Conservation (phyloP, 2,113 vertebrate genomes). For the Pyxicephalus adspersus region DNA sequence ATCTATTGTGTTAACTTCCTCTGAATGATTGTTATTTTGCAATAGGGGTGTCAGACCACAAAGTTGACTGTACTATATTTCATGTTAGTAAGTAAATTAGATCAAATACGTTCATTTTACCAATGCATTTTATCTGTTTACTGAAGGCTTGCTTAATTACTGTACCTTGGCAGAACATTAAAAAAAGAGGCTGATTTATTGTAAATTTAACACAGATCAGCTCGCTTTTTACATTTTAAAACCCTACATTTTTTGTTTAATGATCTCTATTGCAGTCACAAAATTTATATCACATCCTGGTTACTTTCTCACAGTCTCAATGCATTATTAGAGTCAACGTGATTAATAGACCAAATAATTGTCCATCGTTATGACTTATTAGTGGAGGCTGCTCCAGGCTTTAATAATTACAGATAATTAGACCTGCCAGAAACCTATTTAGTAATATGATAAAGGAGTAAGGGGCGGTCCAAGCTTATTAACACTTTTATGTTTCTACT, state of each 20-base stretch:
- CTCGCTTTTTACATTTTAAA: neutral
- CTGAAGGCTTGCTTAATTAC: neutral
- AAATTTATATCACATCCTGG: constrained; percentile 3
- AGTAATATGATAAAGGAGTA: constrained; percentile 46
- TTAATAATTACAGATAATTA: constrained; percentile 57
- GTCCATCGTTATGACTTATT: constrained; percentile 52
- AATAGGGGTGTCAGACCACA: too few relatives aligned
- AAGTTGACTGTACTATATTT: too few relatives aligned
- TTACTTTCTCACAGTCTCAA: constrained; percentile 28
- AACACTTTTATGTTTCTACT: neutral
- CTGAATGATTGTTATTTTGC: too few relatives aligned
- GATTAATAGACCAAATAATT: constrained; percentile 57
- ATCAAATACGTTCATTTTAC: too few relatives aligned
- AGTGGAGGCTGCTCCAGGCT: constrained; percentile 31
- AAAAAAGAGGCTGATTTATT: neutral
- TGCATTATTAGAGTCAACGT: constrained; percentile 38
- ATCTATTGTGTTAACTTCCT: too few relatives aligned
- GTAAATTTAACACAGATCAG: neutral
- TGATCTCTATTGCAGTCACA: constrained; percentile 12
- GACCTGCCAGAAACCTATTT: constrained; percentile 55
- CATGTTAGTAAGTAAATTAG: too few relatives aligned
- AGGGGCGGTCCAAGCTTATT: constrained; percentile 10
- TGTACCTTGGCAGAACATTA: too few relatives aligned
- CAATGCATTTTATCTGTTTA: too few relatives aligned
- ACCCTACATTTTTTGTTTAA: neutral